Evolutionary conservation across 2,113 vertebrate genomes (phyloP).

Genomic region (Nerophis lumbriciformis): DNA sequence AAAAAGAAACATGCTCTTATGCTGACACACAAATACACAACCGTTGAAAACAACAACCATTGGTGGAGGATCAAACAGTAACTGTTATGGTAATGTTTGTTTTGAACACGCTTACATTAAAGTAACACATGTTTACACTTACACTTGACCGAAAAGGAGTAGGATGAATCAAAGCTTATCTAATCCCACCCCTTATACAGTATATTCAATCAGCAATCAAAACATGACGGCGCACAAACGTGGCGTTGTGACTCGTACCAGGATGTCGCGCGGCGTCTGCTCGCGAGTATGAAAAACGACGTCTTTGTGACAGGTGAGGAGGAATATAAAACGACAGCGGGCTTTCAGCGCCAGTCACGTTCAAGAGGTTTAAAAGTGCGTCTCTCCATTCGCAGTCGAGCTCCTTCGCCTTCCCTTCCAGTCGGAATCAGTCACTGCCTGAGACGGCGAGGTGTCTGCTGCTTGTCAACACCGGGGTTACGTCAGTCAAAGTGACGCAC

Average conservation of each 20-base stretch:
- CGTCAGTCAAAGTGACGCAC: conserved; percentile 70
- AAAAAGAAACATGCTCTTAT: too few relatives aligned
- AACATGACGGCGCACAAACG: conserved; percentile 46
- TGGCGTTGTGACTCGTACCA: conserved; percentile 11
- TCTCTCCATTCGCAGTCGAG: conserved; percentile 54
- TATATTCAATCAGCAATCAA: conserved; percentile 49
- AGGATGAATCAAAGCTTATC: too few relatives aligned
- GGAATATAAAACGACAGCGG: conserved; percentile 66
- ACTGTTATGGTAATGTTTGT: too few relatives aligned
- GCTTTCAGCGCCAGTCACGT: conserved; percentile 67
- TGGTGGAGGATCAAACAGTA: too few relatives aligned
- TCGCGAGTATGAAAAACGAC: conserved; percentile 61
- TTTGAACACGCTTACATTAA: too few relatives aligned
- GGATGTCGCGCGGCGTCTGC: conserved; percentile 29
- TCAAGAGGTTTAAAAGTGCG: conserved; percentile 66
- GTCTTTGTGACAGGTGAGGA: conserved; percentile 66
- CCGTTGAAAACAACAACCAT: too few relatives aligned
- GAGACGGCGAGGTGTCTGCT: conserved; percentile 70
- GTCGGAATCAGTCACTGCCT: conserved; percentile 71
- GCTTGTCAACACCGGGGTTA: conserved; percentile 71
- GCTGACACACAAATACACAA: too few relatives aligned
- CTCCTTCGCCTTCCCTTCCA: conserved; percentile 53
- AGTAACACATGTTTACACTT: too few relatives aligned
- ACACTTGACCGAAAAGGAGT: too few relatives aligned
- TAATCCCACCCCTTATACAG: conserved; percentile 12